These are phyloP conservation scores for Microchirus variegatus DNA, from an alignment of 2,797 vertebrate species.

Conservation along the genomic window DNA sequence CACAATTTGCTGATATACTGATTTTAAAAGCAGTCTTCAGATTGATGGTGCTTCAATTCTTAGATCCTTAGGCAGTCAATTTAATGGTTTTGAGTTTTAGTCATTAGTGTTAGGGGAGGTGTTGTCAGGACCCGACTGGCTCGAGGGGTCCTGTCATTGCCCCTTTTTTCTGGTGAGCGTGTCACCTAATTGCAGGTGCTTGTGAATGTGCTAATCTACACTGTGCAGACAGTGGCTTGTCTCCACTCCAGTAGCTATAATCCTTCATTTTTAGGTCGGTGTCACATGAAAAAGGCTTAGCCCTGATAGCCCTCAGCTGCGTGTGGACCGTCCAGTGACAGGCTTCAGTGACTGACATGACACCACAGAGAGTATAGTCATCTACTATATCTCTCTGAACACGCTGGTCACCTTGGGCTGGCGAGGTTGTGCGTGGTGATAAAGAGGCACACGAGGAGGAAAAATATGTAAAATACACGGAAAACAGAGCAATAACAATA, in stretches of 20 bases:
- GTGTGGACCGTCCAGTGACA: constrained; percentile 24
- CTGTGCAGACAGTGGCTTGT: constrained; percentile 63
- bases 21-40: constrained; percentile 29
- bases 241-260: constrained; percentile 55
- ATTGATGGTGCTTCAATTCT: constrained; percentile 38
- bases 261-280: constrained; percentile 67
- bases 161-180: constrained; percentile 22
- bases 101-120: constrained; percentile 33
- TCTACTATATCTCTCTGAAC: constrained; percentile 49
- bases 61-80: constrained; percentile 37
- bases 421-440: constrained; percentile 12
- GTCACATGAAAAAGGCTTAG: constrained; percentile 54
- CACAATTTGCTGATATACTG: constrained; percentile 19
- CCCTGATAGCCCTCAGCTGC: constrained; percentile 50
- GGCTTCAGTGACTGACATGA: constrained; percentile 48
- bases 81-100: constrained; percentile 65
- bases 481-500: constrained; percentile 7
- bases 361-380: constrained; percentile 13
- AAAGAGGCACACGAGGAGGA: constrained; percentile 9
- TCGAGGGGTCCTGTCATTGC: constrained; percentile 39
- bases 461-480: constrained; percentile 19
- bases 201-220: constrained; percentile 60
- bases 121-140: constrained; percentile 51
- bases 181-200: constrained; percentile 28
- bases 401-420: constrained; percentile 26